These are phyloP conservation scores for Condylostylus longicornis DNA, from an alignment of 1,140 invertebrate genomes.

Conservation along the genomic window DNA sequence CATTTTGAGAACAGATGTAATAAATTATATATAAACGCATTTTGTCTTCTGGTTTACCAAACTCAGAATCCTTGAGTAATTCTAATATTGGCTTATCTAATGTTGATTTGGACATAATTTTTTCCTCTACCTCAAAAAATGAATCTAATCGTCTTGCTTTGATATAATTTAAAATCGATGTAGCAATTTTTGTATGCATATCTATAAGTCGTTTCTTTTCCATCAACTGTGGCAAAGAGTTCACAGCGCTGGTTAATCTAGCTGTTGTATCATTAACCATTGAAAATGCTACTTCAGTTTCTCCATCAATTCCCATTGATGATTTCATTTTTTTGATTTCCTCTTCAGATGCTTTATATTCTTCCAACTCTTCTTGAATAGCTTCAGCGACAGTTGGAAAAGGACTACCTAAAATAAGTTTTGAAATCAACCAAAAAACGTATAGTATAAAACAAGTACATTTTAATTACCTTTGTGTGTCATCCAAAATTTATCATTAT, in stretches of 20 bases:
- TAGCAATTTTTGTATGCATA: conserved; percentile 96
- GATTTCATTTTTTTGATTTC: conserved; percentile 90
- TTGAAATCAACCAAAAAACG: no score
- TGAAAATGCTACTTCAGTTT: conserved; percentile 56
- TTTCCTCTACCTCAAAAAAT: conserved; percentile 95
- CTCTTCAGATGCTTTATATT: conserved; percentile 83
- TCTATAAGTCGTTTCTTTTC: conserved; percentile 96
- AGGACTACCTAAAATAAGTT: no score
- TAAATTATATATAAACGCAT: conserved; percentile 90
- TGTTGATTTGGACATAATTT: conserved; percentile 76
- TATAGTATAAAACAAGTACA: no score
- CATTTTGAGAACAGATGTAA: conserved; percentile 66
- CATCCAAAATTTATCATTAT: conserved; percentile 80
- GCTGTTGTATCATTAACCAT: conserved; percentile 90
- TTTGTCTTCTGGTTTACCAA: conserved; percentile 83
- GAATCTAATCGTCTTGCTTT: conserved; percentile 85
- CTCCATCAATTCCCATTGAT: conserved; percentile 75
- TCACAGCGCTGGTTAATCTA: conserved; percentile 83
- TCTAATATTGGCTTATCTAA: conserved; percentile 64
- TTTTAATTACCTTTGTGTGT: conserved; percentile 86
- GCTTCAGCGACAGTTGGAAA: conserved; percentile 96
- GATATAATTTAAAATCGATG: conserved; percentile 81
- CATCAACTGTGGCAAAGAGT: conserved; percentile 86
- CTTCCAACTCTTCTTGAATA: conserved; percentile 94
- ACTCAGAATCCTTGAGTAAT: conserved; percentile 68